Evolutionary conservation across 2,113 vertebrate genomes (phyloP), one percentile per base, ranked within the genome.

Genomic region (Proterorhinus semilunaris): DNA sequence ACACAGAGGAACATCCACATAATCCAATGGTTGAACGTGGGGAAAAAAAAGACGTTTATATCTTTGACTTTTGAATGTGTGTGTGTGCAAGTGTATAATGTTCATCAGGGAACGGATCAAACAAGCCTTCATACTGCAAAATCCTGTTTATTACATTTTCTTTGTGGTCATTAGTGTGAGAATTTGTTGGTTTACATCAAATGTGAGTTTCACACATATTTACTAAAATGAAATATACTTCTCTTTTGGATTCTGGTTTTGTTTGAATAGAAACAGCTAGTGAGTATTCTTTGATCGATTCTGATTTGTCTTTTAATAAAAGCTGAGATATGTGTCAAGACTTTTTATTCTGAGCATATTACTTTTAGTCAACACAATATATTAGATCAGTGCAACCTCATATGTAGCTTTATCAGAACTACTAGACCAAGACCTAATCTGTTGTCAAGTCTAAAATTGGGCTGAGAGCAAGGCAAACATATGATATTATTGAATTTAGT

Each of bases 51-150:
- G 0, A 59, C 62, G 66, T 74, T 65, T 69, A 75, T 51, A 72
- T 74, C 46, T 43, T 76, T 55, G 62, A 80, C 17, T 73, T 64
- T 21, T 55, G 72, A 74, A 62, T 11, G 64, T 73, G 52, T 55
- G 59, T 78, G 27, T 73, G 64, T 51, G 71, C 75, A 2, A 21
- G 62, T 10, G 58, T 74, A 44, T 67, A 79, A 73, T 74, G 67
- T 76, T 58, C 17, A 68, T 80, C 78, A 77, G 75, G 66, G 78
- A 89, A 81, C 43, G 65, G 75, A 78, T 81, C 58, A 9, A 78
- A 84, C 83, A 72, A 84, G 84, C 82, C 84, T 82, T 88, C 83
- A 86, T 86, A 90, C 85, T 90, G 89, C 90, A 84, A 90, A 81
- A 72, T 86, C 66, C 84, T 79, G 27, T 83, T 74, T 63, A 68